Conservation (phyloP, 2,888 invertebrate species). For the Dicranocentrus wangi region DNA sequence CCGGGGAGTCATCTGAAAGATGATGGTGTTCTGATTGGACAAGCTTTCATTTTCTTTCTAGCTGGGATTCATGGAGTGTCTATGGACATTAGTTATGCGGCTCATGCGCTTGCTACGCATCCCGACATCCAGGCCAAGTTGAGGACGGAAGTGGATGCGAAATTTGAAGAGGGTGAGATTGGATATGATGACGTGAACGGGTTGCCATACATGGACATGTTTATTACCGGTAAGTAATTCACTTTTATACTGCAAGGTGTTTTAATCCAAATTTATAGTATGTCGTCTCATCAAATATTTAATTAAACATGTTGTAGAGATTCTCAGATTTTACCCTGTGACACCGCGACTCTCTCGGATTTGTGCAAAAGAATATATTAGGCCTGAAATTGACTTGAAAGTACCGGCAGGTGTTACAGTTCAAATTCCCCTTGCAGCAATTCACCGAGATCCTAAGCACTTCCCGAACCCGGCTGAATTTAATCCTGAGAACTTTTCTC, state of each 20-base stretch:
- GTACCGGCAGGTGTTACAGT: slow-evolving; percentile 37
- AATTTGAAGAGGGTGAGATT: slow-evolving; percentile 16
- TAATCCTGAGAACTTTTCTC: slow-evolving; percentile 58
- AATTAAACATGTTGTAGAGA: background rate
- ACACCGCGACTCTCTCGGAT: background rate
- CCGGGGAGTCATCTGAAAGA: slow-evolving; percentile 12
- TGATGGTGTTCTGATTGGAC: slow-evolving; percentile 10
- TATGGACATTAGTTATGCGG: slow-evolving; percentile 11
- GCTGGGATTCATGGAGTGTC: slow-evolving; percentile 42
- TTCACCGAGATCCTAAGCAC: slow-evolving; percentile 63
- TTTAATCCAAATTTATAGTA: background rate
- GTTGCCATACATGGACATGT: slow-evolving; percentile 65
- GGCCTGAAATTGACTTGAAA: slow-evolving; percentile 34
- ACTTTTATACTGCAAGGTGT: too few relatives aligned
- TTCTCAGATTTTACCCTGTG: background rate
- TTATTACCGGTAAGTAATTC: slow-evolving; percentile 53
- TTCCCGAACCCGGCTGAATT: slow-evolving; percentile 64
- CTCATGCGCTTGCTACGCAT: slow-evolving; percentile 53
- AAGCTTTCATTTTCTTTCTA: slow-evolving; percentile 63
- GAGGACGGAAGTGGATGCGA: slow-evolving; percentile 45
- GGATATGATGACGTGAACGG: slow-evolving; percentile 37
- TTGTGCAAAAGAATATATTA: slow-evolving; percentile 74
- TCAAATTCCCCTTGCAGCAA: slow-evolving; percentile 12
- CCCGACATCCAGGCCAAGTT: slow-evolving; percentile 53
- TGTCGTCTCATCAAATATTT: background rate